Percentiles rank a stretch among this genome's conserved stretches.
Conservation (phyloP, 2,888 invertebrate species). For the Pyrgus malvae region DNA sequence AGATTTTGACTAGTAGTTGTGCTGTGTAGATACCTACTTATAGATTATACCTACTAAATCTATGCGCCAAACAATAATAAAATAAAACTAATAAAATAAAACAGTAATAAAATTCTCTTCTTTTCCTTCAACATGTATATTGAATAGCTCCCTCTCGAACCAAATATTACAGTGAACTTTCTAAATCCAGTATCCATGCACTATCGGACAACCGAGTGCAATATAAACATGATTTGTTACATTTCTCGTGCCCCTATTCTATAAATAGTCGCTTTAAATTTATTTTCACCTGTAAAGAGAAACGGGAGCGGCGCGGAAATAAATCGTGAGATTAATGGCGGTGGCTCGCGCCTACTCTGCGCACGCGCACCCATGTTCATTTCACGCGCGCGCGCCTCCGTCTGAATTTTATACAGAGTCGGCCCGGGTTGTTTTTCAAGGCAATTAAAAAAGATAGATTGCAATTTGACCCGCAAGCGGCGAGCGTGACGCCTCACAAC, state of each 20-base stretch:
- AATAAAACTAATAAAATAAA: too few species aligned
- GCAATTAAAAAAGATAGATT: conserved; percentile 81
- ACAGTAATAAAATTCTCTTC: too few species aligned
- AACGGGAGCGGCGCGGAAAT: conserved; percentile 63
- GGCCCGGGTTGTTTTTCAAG: conserved; percentile 65
- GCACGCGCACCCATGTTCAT: conserved; percentile 54
- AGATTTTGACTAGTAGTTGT: too few species aligned
- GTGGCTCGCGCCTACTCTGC: conserved; percentile 29
- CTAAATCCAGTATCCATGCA: conserved; percentile 40
- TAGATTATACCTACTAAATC: too few species aligned
- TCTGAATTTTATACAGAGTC: conserved; percentile 62
- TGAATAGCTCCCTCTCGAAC: too few species aligned
- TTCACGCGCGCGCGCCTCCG: conserved; percentile 68
- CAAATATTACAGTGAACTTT: conserved; percentile 41
- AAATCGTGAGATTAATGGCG: conserved; percentile 64
- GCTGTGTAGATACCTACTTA: too few species aligned
- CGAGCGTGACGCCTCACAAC: conserved; percentile 70
- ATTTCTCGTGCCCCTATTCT: conserved; percentile 55
- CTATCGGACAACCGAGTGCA: conserved; percentile 42
- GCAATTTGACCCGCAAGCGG: conserved; percentile 75
- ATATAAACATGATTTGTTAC: conserved; percentile 51
- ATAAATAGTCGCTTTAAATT: conserved; percentile 57
- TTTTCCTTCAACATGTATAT: too few species aligned
- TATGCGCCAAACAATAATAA: too few species aligned
- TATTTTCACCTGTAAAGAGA: conserved; percentile 59